Conservation (phyloP, 2,113 vertebrate species). For the Corythoichthys haematopterus region DNA sequence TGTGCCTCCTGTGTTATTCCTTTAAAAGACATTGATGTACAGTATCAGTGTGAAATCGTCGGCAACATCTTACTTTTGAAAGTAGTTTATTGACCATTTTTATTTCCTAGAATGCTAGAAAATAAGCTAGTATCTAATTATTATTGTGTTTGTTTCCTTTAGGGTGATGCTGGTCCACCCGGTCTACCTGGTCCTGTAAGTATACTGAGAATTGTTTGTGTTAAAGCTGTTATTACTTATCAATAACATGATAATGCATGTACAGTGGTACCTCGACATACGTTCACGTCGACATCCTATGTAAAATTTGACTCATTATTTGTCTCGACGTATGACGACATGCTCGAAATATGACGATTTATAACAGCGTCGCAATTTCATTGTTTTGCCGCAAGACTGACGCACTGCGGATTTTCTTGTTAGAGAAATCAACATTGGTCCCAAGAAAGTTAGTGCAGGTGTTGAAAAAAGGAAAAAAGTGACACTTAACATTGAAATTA, state of each 20-base stretch:
- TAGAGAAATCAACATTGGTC: no score
- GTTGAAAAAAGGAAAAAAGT: no score
- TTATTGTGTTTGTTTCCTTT: constrained; percentile 30
- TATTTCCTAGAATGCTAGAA: background rate
- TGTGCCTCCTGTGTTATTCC: constrained; percentile 17
- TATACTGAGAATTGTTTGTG: constrained; percentile 27
- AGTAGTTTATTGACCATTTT: background rate
- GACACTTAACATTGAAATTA: no score
- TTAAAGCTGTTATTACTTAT: background rate
- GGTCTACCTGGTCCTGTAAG: constrained; percentile 78
- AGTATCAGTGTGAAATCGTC: constrained; percentile 17
- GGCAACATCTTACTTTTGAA: constrained; percentile 13
- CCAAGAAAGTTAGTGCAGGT: no score
- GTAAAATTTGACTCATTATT: no score
- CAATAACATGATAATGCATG: background rate
- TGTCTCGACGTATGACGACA: no score
- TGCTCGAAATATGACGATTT: no score
- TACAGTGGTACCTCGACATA: no score
- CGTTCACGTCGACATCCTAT: no score
- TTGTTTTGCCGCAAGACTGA: no score
- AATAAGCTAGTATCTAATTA: constrained; percentile 3
- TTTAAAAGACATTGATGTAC: constrained; percentile 14
- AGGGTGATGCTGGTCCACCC: constrained; percentile 76
- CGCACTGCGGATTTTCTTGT: no score
- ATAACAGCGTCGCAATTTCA: no score